Base-by-base conservation (phyloP, 2,797 vertebrate species). In the Galaxias olidus region DNA sequence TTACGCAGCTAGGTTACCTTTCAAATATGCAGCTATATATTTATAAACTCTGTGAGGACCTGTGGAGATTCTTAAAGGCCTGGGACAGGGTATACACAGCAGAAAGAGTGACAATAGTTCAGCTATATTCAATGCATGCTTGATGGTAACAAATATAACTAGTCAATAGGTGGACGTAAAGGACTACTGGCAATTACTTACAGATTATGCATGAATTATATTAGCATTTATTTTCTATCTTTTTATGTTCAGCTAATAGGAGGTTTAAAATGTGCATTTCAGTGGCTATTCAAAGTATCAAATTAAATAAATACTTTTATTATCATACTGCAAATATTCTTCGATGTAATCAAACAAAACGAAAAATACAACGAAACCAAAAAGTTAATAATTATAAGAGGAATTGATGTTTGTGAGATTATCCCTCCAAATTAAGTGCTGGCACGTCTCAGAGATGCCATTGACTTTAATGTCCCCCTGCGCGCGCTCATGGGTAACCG, bases 1-100 rank as follows among this genome's bases (percentile, higher is more conserved):
- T 94, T 93, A 94, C 59, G 83, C 87, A 84, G 92, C 88, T 78
- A 91, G 88, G 89, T 93, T 92, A 91, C 87, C 87, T 91, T 85
- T 86, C 77, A 91, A 91, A 92, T 89, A 91, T 87, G 86, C 84
- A 85, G 85, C 91, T 90, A 87, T 79, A 88, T 85, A 80, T 71
- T 89, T 87, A 19, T 30, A 9, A 89, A 88, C 88, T 83, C 82
- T 65, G 72, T 72, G 73, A 84, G 75, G 71, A 84, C 68, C 78
- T 85, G 79, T 80, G 74, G 79, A 84, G 81, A 81, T 85, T 86
- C 82, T 84, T 86, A 79, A 85, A 86, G 65, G 85, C 68, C 64
- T 76, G 53, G 66, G 45, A 69, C 46, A 14, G 19, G 69, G 62
- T 70, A 79, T 74, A 73, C 63, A 66, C 19, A 66, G 48, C 49